phyloP scores from a whole-genome alignment of 2,113 vertebrate species.

The Cichladusa arquata region DNA sequence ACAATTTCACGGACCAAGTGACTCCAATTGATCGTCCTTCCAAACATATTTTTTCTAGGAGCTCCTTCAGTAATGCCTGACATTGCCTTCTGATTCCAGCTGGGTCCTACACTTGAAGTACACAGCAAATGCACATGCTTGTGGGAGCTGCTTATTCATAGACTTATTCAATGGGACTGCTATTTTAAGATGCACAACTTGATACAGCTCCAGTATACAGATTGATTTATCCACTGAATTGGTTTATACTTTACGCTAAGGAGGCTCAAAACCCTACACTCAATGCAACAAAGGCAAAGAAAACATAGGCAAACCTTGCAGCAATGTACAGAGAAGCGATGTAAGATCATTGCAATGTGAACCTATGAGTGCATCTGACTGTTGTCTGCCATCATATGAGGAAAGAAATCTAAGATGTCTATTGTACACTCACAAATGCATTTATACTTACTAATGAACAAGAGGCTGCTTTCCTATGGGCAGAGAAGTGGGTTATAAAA shows the following conservation, averaged over 20 bases:
- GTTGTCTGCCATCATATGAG: background rate
- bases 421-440: background rate
- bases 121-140: background rate
- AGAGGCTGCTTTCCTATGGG: background rate
- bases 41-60: background rate
- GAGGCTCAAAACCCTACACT: background rate
- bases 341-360: background rate
- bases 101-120: background rate
- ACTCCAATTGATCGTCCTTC: background rate
- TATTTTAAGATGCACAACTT: constrained; percentile 6
- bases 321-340: background rate
- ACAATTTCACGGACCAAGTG: background rate
- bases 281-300: background rate
- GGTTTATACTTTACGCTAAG: background rate
- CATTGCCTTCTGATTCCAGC: background rate
- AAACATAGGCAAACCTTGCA: background rate
- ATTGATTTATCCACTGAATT: background rate
- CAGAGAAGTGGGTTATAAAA: background rate
- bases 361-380: background rate
- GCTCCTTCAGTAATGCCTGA: background rate
- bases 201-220: background rate
- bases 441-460: background rate
- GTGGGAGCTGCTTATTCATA: background rate
- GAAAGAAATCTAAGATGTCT: background rate
- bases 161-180: background rate